Percentiles rank a stretch among this genome's conserved stretches.
Evolutionary conservation across 2,888 invertebrate species (phyloP).

Genomic region (Chymomyza caudatula): DNA sequence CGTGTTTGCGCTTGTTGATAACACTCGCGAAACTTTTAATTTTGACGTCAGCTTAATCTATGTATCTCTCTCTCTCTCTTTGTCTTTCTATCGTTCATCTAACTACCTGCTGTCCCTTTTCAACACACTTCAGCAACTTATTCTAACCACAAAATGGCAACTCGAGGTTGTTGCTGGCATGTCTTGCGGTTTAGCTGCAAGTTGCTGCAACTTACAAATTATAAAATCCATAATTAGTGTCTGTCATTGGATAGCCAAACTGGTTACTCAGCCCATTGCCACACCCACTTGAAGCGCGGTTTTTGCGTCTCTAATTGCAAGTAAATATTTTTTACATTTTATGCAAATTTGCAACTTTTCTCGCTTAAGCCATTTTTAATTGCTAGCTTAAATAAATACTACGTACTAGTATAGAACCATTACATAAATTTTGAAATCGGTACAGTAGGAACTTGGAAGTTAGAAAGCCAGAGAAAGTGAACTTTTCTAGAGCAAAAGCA

Average conservation of each 20-base stretch:
- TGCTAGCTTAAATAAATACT: slow-evolving; percentile 65
- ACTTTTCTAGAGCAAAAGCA: too few species aligned
- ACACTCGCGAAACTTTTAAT: slow-evolving; percentile 39
- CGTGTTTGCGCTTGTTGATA: slow-evolving; percentile 36
- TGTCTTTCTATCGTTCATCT: background rate
- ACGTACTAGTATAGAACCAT: slow-evolving; percentile 46
- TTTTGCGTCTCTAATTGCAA: slow-evolving; percentile 56
- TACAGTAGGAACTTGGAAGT: background rate
- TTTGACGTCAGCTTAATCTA: slow-evolving; percentile 27
- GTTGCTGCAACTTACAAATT: slow-evolving; percentile 60
- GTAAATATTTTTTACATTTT: slow-evolving; percentile 67
- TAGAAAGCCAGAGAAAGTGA: background rate
- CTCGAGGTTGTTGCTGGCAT: slow-evolving; percentile 43
- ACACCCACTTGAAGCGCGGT: slow-evolving; percentile 6
- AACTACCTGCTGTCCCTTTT: background rate
- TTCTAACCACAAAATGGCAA: slow-evolving; percentile 57
- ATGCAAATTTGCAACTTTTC: slow-evolving; percentile 24
- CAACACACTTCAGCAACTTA: background rate
- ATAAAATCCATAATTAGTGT: slow-evolving; percentile 69
- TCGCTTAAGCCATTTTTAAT: slow-evolving; percentile 56
- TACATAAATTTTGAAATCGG: slow-evolving; percentile 22
- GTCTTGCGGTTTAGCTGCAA: slow-evolving; percentile 61
- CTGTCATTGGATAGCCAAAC: slow-evolving; percentile 44
- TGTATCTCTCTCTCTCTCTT: background rate
- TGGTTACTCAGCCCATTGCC: slow-evolving; percentile 22